Percentiles rank a stretch among this genome's conserved stretches.
These are phyloP conservation scores for Pachycephala philippinensis DNA, from an alignment of 2,113 vertebrate species.

Conservation along the genomic window DNA sequence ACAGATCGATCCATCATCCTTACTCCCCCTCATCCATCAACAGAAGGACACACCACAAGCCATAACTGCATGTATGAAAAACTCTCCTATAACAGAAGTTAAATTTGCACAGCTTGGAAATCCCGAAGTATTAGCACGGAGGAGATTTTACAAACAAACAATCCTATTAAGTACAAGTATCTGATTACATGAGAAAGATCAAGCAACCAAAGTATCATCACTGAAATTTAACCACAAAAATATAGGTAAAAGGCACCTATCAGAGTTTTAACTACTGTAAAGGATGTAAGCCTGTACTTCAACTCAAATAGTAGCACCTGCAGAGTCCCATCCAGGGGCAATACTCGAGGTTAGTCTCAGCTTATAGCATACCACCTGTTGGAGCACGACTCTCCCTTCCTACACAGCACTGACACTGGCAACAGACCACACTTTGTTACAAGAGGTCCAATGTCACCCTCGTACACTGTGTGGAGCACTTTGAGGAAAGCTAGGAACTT, in stretches of 20 bases:
- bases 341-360: background rate
- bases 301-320: background rate
- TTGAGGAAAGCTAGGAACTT: background rate
- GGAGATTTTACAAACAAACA: background rate
- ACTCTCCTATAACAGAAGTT: background rate
- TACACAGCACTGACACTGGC: background rate
- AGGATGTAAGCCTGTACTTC: background rate
- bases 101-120: background rate
- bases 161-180: background rate
- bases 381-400: background rate
- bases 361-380: background rate
- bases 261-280: background rate
- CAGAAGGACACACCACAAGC: background rate
- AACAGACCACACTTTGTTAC: background rate
- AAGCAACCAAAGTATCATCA: background rate
- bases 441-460: background rate
- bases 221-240: background rate
- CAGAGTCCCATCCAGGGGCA: background rate
- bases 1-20: background rate
- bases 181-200: background rate
- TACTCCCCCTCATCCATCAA: background rate
- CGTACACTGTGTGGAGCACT: background rate
- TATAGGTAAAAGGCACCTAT: background rate
- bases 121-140: accelerated
- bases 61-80: background rate